Evolutionary conservation across 2,797 vertebrate genomes (phyloP).

Genomic region (Cheirogaleus major): DNA sequence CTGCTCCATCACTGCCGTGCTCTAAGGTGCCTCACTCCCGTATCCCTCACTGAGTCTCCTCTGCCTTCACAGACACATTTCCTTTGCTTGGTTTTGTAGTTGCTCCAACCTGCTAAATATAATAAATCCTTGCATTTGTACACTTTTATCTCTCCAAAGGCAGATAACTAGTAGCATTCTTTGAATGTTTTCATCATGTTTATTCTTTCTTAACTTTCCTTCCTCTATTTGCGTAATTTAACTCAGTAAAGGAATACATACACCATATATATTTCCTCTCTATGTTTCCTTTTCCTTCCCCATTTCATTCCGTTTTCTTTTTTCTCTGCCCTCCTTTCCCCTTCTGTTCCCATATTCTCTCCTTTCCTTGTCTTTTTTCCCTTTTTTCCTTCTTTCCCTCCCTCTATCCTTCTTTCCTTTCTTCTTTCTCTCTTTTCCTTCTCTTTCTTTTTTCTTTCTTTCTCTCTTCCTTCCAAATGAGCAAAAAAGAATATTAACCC

Average conservation of each 20-base stretch:
- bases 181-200: neutral
- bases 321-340: no score
- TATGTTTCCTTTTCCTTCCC: neutral
- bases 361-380: neutral
- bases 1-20: rapidly evolving
- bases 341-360: neutral
- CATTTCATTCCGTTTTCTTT: neutral
- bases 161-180: neutral
- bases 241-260: neutral
- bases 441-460: neutral
- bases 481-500: neutral
- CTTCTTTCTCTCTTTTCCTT: neutral
- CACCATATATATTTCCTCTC: neutral
- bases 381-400: neutral
- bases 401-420: neutral
- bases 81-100: neutral
- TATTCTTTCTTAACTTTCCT: neutral
- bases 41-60: neutral
- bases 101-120: neutral
- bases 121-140: neutral
- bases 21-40: neutral
- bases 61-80: neutral
- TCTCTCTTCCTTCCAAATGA: neutral
- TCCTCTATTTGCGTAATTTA: neutral
- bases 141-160: neutral